phyloP scores from a whole-genome alignment of 2,113 vertebrate genomes.

The Antennarius striatus region DNA sequence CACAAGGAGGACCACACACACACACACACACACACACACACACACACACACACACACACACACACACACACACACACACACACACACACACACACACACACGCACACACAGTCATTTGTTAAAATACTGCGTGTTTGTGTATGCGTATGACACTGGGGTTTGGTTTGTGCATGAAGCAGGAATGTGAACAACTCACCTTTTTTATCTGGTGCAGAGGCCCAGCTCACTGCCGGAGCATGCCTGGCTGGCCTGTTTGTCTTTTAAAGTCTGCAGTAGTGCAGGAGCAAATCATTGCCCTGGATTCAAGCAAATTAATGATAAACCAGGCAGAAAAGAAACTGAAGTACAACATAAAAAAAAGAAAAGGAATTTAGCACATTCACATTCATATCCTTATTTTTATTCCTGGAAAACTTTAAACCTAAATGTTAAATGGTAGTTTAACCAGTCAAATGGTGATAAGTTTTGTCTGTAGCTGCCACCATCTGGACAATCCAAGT shows the following conservation, averaged over 20 bases:
- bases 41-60: constrained; percentile 23
- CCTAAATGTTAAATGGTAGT: constrained; percentile 4
- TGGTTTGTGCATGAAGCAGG: constrained; percentile 80
- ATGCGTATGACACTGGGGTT: constrained; percentile 63
- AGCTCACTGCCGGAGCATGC: constrained; percentile 71
- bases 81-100: constrained; percentile 44
- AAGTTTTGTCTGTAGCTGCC: constrained; percentile 32
- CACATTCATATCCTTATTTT: neutral
- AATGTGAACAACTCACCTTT: constrained; percentile 81
- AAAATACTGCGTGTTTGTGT: constrained; percentile 26
- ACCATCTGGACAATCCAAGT: constrained; percentile 43
- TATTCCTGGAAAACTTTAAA: constrained; percentile 5
- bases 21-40: constrained; percentile 22
- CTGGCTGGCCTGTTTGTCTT: constrained; percentile 55
- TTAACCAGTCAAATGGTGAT: constrained; percentile 34
- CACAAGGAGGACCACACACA: constrained; percentile 52
- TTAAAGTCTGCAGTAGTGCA: constrained; percentile 40
- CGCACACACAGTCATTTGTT: constrained; percentile 39
- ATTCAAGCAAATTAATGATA: constrained; percentile 35
- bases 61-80: constrained; percentile 43
- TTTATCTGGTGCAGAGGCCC: constrained; percentile 68
- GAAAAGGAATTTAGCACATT: neutral
- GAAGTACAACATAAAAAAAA: neutral
- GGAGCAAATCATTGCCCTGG: constrained; percentile 17
- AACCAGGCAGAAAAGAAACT: neutral